These are phyloP conservation scores for Gasterosteus aculeatus DNA, from an alignment of 2,113 vertebrate genomes.

Conservation along the genomic window DNA sequence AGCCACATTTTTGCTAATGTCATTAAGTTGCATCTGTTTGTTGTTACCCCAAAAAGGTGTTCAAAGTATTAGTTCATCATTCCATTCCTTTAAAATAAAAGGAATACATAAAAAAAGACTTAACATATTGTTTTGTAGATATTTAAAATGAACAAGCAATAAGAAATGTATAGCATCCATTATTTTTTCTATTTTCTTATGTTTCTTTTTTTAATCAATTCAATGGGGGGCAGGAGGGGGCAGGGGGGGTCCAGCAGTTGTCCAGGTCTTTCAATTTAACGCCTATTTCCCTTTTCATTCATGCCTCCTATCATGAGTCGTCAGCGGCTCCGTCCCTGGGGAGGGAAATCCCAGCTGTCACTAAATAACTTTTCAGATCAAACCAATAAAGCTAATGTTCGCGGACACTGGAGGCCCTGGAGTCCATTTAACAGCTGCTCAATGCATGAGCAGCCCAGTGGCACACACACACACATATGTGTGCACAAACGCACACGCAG, in stretches of 20 bases:
- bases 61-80: constrained; percentile 9
- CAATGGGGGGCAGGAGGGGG: background rate
- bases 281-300: constrained; percentile 73
- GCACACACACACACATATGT: constrained; percentile 44
- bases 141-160: background rate
- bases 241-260: constrained; percentile 35
- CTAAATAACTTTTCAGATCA: constrained; percentile 80
- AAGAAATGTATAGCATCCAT: background rate
- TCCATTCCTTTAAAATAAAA: constrained; percentile 31
- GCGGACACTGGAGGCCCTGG: constrained; percentile 65
- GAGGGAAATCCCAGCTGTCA: constrained; percentile 79
- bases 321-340: constrained; percentile 62
- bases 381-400: constrained; percentile 77
- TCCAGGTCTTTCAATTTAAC: constrained; percentile 73
- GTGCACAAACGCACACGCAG: constrained; percentile 32
- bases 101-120: constrained; percentile 9
- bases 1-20: background rate
- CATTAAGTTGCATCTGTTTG: background rate
- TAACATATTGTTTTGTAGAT: background rate
- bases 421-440: constrained; percentile 79
- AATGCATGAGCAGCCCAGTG: constrained; percentile 72
- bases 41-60: background rate
- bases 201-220: constrained; percentile 44
- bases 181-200: background rate
- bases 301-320: constrained; percentile 64